Evolutionary conservation across 2,888 invertebrate species (phyloP), one percentile per base, ranked within the genome.

Genomic region (Imbricaverruca yamaguchii): DNA sequence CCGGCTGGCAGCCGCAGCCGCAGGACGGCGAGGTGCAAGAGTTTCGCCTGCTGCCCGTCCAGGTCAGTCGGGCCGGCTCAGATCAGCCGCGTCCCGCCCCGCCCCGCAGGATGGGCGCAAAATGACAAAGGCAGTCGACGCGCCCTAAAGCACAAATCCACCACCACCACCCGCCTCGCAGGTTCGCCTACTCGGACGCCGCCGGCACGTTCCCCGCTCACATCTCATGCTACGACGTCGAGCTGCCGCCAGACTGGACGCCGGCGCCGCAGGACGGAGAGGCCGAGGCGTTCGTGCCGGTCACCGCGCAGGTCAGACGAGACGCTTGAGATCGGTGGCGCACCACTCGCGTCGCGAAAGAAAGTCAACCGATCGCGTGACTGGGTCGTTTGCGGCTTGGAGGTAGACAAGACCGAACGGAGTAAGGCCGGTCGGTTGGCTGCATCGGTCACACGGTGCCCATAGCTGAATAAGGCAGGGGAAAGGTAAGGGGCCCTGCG

Each of bases 211-310:
- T 96, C 86, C 96, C 97, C 23, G 97, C 97, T 87, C 95, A 95
- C 8, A 95, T 97, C 87, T 97, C 95, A 88, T 93, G 96, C 55
- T 97, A 93, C 87, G 97, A 97, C 88, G 89, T 97, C 85, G 95
- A 96, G 88, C 89, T 97, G 85, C 96, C 97, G n/a, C 87, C 92
- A 81, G 94, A 95, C 86, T 97, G 97, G 88, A 89, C 92, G 84
- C 97, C 97, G n/a, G 92, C 91, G 85, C 97, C 96, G 88, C 92
- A 94, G 61, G 97, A 97, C 87, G 97, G 97, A 21, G 97, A 97
- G 89, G 96, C 97, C 57, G 95, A 95, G 87, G 92, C 92, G 82
- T 97, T 97, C 88, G 94, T 96, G 87, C 89, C 96, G 84, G 89
- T 95, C 83, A 92, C 95, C 79, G 93, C 94, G 25, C 91, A 91